phyloP scores from a whole-genome alignment of 2,113 vertebrate genomes.

The Dinomys branickii region DNA sequence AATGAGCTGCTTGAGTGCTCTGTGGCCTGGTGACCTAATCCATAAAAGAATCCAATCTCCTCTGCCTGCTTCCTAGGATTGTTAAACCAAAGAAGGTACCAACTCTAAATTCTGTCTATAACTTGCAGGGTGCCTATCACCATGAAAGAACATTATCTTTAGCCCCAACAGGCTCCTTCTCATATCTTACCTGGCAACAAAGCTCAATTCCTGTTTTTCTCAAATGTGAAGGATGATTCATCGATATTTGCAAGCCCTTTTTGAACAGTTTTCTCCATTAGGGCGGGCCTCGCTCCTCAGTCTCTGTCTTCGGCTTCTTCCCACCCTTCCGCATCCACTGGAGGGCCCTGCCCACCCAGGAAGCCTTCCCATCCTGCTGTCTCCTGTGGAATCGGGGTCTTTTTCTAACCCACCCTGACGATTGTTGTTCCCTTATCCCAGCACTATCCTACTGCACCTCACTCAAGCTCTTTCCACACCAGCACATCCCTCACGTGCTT shows the following conservation, averaged over 20 bases:
- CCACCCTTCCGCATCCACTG: background rate
- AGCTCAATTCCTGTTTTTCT: background rate
- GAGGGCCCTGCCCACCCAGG: background rate
- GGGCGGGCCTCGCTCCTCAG: background rate
- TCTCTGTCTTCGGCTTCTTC: background rate
- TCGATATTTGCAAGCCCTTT: background rate
- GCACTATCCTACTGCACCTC: too few relatives aligned
- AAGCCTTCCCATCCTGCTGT: background rate
- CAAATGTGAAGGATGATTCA: background rate
- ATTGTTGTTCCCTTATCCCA: background rate
- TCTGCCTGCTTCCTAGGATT: background rate
- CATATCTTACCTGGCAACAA: background rate
- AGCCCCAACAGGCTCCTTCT: background rate
- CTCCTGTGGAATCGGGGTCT: background rate
- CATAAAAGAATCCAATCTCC: accelerated
- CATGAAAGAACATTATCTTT: background rate
- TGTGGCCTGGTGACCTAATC: background rate
- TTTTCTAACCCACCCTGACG: accelerated
- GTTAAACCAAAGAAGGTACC: background rate
- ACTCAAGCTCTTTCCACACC: background rate
- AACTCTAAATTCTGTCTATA: background rate
- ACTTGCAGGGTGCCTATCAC: background rate
- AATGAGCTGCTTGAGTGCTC: background rate
- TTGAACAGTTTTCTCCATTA: background rate
- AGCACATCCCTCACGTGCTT: background rate